Evolutionary conservation across 1,140 invertebrate species (phyloP), one percentile per base, ranked within the genome.

Genomic region (Nasonia vitripennis): DNA sequence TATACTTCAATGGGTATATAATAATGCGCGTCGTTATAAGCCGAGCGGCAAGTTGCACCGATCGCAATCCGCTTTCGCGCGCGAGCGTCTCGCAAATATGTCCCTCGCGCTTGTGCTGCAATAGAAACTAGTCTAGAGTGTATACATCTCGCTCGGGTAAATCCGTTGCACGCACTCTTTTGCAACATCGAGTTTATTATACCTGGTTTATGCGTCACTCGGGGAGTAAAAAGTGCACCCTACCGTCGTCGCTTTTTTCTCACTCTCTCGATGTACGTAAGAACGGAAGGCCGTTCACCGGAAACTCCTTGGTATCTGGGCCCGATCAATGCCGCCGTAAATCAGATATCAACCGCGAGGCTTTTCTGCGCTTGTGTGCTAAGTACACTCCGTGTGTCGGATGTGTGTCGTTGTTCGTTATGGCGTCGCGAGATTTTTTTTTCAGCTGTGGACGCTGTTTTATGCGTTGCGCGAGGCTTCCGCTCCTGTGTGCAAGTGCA

Each of bases 271-370:
- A n/a, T n/a, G 20, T 71, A 70, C 41, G 79, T 48, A 82, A 82
- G 74, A 82, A 82, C 48, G 80, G 80, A 82, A 82, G 80, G 80
- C 51, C 34, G 37, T 83, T 83, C 81, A 83, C 81, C 81, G 81
- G 81, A 83, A 83, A 77, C 81, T n/a, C 27, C 71, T 67, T 34
- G 73, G 31, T 51, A 62, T 62, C 55, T 62, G 17, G 55, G 17
- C 71, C 70, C 67, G 87, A 86, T 88, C 89, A 88, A 84, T 83
- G 81, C 45, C 77, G 75, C 78, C 85, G 83, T 89, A 89, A 89
- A 89, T 89, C 89, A 89, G 88, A 88, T 87, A 88, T 89, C 89
- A 89, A 89, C 80, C 88, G 80, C 51, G 31, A 67, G 71, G 27
- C 55, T 62, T 83, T 62, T 83, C 51, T 75, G 79, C 37, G 34